These are phyloP conservation scores for Ectropis crepuscularia DNA, from an alignment of 2,888 invertebrate genomes.

Conservation along the genomic window DNA sequence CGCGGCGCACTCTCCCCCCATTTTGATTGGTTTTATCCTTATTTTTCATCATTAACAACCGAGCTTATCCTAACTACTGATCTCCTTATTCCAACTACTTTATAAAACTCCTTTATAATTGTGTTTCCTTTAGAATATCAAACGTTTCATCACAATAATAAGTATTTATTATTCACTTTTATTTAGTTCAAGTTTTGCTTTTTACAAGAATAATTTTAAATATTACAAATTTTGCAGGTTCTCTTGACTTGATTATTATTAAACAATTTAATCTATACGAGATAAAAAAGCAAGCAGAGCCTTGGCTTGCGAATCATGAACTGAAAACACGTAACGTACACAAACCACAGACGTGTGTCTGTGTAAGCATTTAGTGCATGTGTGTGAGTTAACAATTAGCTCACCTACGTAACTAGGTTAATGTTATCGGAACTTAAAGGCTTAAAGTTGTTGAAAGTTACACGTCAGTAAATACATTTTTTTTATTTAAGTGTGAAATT, in stretches of 20 bases:
- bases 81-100: neutral
- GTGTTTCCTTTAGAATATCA: no score
- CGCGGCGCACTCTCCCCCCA: constrained; percentile 65
- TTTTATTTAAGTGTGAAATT: no score
- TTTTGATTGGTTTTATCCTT: constrained; percentile 76
- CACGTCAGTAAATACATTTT: neutral
- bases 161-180: no score
- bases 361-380: constrained; percentile 38
- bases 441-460: neutral
- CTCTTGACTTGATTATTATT: neutral
- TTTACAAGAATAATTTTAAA: no score
- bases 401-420: constrained; percentile 57
- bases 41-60: constrained; percentile 64
- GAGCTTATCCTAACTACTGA: constrained; percentile 36
- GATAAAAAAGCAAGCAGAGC: constrained; percentile 45
- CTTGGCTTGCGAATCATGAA: constrained; percentile 53
- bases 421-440: constrained; percentile 32
- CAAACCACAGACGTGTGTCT: constrained; percentile 40
- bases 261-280: neutral
- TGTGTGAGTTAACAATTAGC: constrained; percentile 67
- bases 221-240: no score
- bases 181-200: no score
- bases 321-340: constrained; percentile 53
- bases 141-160: no score
- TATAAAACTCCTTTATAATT: neutral